Percentiles rank a stretch among this genome's conserved stretches.
These are phyloP conservation scores for Sipha flava DNA, from an alignment of 1,140 invertebrate genomes.

Conservation along the genomic window DNA sequence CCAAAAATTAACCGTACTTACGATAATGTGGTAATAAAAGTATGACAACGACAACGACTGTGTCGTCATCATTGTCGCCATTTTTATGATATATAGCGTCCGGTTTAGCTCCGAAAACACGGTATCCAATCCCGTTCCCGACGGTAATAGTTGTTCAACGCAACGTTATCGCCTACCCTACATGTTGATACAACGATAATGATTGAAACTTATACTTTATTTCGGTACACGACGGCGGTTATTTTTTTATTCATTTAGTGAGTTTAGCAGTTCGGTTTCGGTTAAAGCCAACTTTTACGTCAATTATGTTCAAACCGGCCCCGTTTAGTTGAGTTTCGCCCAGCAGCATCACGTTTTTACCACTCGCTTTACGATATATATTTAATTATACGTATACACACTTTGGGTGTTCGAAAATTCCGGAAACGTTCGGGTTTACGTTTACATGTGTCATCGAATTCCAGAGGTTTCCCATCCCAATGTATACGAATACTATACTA, in stretches of 20 bases:
- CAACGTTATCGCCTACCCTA: too few relatives aligned
- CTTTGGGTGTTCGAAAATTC: too few relatives aligned
- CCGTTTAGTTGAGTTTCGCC: neutral
- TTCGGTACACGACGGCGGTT: neutral
- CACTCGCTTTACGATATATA: neutral
- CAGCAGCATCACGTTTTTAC: neutral
- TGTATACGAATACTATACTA: neutral
- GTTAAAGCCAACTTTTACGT: neutral
- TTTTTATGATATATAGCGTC: too few relatives aligned
- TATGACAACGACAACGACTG: too few relatives aligned
- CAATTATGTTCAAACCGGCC: constrained; percentile 10
- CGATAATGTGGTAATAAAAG: too few relatives aligned
- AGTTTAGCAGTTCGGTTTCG: neutral
- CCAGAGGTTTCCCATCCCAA: too few relatives aligned
- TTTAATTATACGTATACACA: neutral
- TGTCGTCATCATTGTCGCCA: too few relatives aligned
- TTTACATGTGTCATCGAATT: too few relatives aligned
- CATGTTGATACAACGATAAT: too few relatives aligned
- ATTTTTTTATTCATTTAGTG: constrained; percentile 4
- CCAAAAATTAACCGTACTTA: too few relatives aligned
- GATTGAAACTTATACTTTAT: neutral
- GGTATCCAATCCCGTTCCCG: neutral
- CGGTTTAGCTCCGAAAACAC: neutral
- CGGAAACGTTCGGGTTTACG: too few relatives aligned
- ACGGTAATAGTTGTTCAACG: too few relatives aligned